These are phyloP conservation scores for Napeogenes sylphis DNA, from an alignment of 2,888 invertebrate genomes.

Conservation along the genomic window DNA sequence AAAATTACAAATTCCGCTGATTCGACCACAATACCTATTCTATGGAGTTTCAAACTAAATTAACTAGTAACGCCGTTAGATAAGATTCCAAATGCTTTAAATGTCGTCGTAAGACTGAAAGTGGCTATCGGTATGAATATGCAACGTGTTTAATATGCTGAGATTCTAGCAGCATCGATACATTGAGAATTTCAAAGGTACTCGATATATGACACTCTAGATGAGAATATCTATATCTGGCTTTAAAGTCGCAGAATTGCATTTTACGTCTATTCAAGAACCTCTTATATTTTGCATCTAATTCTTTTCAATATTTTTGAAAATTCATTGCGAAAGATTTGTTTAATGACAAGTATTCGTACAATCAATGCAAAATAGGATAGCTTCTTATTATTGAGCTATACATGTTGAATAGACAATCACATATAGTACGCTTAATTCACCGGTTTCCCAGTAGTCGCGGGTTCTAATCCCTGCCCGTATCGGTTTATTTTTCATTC, in stretches of 20 bases:
- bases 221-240: background rate
- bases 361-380: too few species aligned
- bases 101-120: conserved; percentile 13
- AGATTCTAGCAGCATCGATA: conserved; percentile 29
- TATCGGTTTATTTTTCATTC: too few species aligned
- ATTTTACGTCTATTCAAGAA: too few species aligned
- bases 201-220: conserved; percentile 1
- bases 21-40: too few species aligned
- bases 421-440: too few species aligned
- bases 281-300: background rate
- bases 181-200: conserved; percentile 15
- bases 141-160: conserved; percentile 31
- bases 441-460: too few species aligned
- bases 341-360: too few species aligned
- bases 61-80: background rate
- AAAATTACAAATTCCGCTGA: too few species aligned
- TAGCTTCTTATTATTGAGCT: too few species aligned
- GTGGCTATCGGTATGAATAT: conserved; percentile 29
- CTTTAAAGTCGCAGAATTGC: background rate
- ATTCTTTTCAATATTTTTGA: background rate
- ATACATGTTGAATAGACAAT: too few species aligned
- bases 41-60: background rate
- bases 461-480: too few species aligned
- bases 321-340: too few species aligned
- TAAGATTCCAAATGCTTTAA: conserved; percentile 18